A percentile compares a stretch with the other conserved stretches of the same genome.
These are phyloP conservation scores for Chrysopilus asiliformis DNA, from an alignment of 2,888 invertebrate genomes.

Conservation along the genomic window DNA sequence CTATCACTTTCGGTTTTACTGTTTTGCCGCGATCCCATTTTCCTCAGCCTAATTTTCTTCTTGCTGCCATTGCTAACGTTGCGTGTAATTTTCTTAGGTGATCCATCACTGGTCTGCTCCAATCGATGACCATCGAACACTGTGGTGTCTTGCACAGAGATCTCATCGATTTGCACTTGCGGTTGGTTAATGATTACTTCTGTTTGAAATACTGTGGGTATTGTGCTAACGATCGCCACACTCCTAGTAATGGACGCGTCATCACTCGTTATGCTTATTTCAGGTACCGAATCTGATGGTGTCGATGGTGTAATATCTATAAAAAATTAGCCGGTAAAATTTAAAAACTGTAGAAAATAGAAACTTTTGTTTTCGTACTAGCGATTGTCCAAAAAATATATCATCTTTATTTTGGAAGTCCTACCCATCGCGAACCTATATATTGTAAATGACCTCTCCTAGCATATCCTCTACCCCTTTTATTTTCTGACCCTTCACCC, in stretches of 20 bases:
- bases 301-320: constrained; percentile 21
- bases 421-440: too few species aligned
- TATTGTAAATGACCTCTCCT: background rate
- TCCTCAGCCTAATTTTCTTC: constrained; percentile 30
- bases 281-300: constrained; percentile 24
- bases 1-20: constrained; percentile 36
- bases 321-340: too few species aligned
- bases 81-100: constrained; percentile 14
- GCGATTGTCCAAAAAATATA: background rate
- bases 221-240: constrained; percentile 13
- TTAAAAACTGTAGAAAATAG: too few species aligned
- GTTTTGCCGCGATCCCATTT: constrained; percentile 34
- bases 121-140: constrained; percentile 1
- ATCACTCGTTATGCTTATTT: constrained; percentile 30
- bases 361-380: background rate
- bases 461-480: too few species aligned
- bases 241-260: constrained; percentile 21
- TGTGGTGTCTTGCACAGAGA: background rate
- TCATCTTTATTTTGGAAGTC: too few species aligned
- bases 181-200: constrained; percentile 13
- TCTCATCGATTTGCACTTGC: constrained; percentile 4
- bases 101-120: constrained; percentile 5
- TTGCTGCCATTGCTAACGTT: constrained; percentile 18
- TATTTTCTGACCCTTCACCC: too few species aligned
- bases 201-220: constrained; percentile 13